Evolutionary conservation across 2,888 invertebrate genomes (phyloP).

Genomic region (Acanthococcus lagerstroemiae): DNA sequence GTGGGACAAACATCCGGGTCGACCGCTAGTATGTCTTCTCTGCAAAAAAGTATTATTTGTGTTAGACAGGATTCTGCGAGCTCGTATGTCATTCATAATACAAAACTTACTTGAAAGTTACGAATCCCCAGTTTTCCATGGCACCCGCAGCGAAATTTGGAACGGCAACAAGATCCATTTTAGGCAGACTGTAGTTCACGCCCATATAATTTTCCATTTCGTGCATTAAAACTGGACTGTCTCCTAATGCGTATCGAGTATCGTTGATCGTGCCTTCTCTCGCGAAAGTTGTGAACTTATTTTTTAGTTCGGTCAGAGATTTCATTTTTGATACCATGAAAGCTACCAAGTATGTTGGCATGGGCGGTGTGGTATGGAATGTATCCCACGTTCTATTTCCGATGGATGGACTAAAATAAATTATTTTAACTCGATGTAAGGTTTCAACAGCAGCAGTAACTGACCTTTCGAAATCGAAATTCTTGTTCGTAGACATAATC

Average conservation of each 20-base stretch:
- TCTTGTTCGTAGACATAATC: too few species aligned
- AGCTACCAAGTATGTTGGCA: too few species aligned
- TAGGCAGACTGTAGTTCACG: conserved; percentile 52
- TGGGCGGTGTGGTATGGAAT: conserved; percentile 32
- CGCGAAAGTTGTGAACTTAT: conserved; percentile 31
- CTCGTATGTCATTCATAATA: too few species aligned
- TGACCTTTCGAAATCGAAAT: too few species aligned
- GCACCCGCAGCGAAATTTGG: conserved; percentile 83
- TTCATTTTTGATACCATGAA: conserved; percentile 71
- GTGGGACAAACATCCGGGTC: too few species aligned
- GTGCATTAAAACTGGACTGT: conserved; percentile 45
- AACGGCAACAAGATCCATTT: conserved; percentile 85
- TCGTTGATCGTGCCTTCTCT: conserved; percentile 37
- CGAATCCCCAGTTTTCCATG: conserved; percentile 76
- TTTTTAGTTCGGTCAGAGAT: conserved; percentile 39
- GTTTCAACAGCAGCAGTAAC: too few species aligned
- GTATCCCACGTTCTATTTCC: neutral
- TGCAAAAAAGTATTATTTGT: too few species aligned
- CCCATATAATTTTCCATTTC: conserved; percentile 53
- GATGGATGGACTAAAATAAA: too few species aligned
- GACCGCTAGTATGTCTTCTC: too few species aligned
- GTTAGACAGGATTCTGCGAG: too few species aligned
- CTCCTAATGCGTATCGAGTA: conserved; percentile 44
- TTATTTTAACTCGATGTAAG: too few species aligned
- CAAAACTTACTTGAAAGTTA: too few species aligned